Percentiles rank a stretch among this genome's conserved stretches.
phyloP scores from a whole-genome alignment of 2,888 invertebrate genomes.

The Spilosoma lubricipeda region DNA sequence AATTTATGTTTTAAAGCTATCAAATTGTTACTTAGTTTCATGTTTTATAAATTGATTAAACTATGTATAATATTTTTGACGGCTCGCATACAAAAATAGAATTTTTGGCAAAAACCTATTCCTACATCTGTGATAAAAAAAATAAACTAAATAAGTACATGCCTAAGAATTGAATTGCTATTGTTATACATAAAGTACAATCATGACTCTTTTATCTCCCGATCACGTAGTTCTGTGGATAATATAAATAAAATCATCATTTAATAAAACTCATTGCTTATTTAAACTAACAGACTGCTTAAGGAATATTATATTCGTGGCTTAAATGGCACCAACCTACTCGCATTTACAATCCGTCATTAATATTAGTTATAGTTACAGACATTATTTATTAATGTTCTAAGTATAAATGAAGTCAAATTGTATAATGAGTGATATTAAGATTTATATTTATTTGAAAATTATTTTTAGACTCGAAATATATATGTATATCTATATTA shows the following conservation, averaged over 20 bases:
- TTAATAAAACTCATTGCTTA: conserved; percentile 12
- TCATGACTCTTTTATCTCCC: conserved; percentile 22
- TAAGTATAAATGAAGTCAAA: conserved; percentile 55
- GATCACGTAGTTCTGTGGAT: background rate
- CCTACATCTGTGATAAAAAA: conserved; percentile 70
- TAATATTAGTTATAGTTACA: conserved; percentile 65
- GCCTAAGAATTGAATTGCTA: conserved; percentile 63
- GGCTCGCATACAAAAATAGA: conserved; percentile 53
- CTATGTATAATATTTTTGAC: conserved; percentile 74
- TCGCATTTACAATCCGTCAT: conserved; percentile 68
- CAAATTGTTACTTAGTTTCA: conserved; percentile 30
- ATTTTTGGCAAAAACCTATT: conserved; percentile 40
- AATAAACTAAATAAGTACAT: conserved; percentile 63
- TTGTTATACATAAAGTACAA: conserved; percentile 26
- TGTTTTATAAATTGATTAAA: conserved; percentile 38
- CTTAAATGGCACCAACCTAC: conserved; percentile 30
- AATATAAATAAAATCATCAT: conserved; percentile 5
- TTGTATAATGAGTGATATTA: conserved; percentile 55
- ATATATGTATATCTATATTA: conserved; percentile 68
- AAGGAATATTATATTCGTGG: background rate
- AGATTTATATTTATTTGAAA: conserved; percentile 18
- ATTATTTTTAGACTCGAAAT: conserved; percentile 76
- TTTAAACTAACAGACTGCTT: conserved; percentile 13
- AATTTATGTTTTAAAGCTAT: conserved; percentile 46
- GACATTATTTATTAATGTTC: conserved; percentile 42